Evolutionary conservation across 2,888 invertebrate species (phyloP), one percentile per base, ranked within the genome.

Genomic region (Brachynemurus nebulosus): DNA sequence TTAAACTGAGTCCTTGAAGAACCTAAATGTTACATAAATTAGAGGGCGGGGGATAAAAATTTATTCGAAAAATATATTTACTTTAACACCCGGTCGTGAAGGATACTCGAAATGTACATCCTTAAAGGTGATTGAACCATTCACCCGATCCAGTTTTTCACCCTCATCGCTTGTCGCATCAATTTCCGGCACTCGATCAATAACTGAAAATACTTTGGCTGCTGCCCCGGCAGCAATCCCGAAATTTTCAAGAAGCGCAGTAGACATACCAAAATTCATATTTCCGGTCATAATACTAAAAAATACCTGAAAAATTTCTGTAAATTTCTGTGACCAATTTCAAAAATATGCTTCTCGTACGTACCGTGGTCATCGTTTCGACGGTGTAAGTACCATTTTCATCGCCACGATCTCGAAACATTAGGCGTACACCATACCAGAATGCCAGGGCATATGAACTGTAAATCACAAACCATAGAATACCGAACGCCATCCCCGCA

Each of bases 61-160:
- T 25, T 11, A 25, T 25, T 11, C 11, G 8, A 25, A 25, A 8
- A 11, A 25, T 25, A 8, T 46, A 61, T 69, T 68, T 61, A 86
- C 81, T 55, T 78, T 71, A 20, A 83, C 79, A 54, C 83, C 80
- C 8, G 75, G 69, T 50, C 91, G 70, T 0, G 86, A 80, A 1
- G 91, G 91, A 64, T 91, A 92, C 43, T 75, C 69, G 61, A 91
- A 92, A 25, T 74, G 66, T 0, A 91, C 78, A 55, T 84, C 68
- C 49, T 71, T 72, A 51, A 92, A 76, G 50, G 73, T 72, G 47
- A 91, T 78, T 46, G 76, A 73, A 0, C 84, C 86, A n/a, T 71
- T 64, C 11, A 78, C 61, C 2, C 66, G 58, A 0, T 64, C 57
- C 0, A 79, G 76, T 12, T 65, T 68, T 7, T 67, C 58, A 1